Base-by-base conservation (phyloP, 2,113 vertebrate genomes). In the Neopipo cinnamomea region DNA sequence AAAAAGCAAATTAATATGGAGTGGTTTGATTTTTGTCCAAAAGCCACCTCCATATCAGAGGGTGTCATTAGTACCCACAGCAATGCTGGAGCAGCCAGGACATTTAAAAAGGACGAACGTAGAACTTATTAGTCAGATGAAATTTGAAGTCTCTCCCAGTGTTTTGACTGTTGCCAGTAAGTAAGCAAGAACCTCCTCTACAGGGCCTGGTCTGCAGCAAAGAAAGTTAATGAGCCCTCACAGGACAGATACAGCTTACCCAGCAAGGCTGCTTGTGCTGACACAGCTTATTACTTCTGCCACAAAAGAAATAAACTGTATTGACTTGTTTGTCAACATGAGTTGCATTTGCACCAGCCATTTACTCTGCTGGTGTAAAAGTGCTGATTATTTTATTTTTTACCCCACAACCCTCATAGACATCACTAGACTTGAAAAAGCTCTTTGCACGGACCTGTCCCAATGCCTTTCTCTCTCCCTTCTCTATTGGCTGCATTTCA, bases 241-340 rank as follows among this genome's bases (percentile, higher is more conserved):
- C 27, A 46, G 42, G 56, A 59, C 33, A 67, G 30, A 67, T 23
- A 63, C 3, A 89, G 81, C 56, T 90, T 91, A 88, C 78, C 50
- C 71, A 93, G 82, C 81, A 74, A 58, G 65, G 35, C 46, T 74
- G 33, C 9, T 49, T 63, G 53, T 50, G 94, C 77, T 93, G 88
- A 87, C 77, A 71, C 59, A 91, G 77, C 65, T 87, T 91, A 58
- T 74, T 93, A 62, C n/a, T 61, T 44, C 46, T 77, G 50, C 59
- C 46, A 87, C 42, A 12, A 81, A 93, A 62, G 58, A 95, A 94
- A 93, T 61, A 89, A 87, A n/a, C 41, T 81, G 23, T 61, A 93
- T 70, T 89, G 90, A 66, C 59, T 66, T 77, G 23, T 93, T 93
- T 85, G 73, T 61, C 81, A 85, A 62, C 91, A 88, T 56, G 59